Conservation (phyloP, 1,140 invertebrate genomes). For the Drosophila tani region DNA sequence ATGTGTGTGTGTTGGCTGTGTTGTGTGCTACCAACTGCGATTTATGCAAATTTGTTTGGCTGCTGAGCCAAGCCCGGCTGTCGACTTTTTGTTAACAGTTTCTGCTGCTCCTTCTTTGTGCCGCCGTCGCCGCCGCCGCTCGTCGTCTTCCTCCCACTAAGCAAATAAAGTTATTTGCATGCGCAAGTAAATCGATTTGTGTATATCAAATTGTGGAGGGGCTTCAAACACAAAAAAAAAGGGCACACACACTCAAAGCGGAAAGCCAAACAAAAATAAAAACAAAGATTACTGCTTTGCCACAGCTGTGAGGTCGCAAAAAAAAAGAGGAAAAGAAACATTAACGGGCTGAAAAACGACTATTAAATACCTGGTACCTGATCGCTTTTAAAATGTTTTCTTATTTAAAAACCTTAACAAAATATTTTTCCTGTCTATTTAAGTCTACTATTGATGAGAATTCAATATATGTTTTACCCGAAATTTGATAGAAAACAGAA, state of each 20-base stretch:
- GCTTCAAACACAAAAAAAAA: constrained; percentile 43
- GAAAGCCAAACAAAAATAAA: constrained; percentile 44
- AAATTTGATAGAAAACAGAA: neutral
- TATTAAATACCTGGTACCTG: neutral
- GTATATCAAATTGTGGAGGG: constrained; percentile 74
- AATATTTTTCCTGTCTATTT: neutral
- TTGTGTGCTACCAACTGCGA: constrained; percentile 70
- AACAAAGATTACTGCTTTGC: constrained; percentile 44
- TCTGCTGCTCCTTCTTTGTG: constrained; percentile 21
- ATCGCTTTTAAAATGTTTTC: neutral
- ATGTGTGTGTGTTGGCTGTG: constrained; percentile 45
- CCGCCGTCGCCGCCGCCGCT: neutral
- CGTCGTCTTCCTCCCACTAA: constrained; percentile 31
- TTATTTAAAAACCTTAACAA: neutral
- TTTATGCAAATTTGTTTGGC: constrained; percentile 81
- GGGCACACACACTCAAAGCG: constrained; percentile 14
- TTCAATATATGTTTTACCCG: too few relatives aligned
- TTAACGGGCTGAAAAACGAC: neutral
- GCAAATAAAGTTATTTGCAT: constrained; percentile 82
- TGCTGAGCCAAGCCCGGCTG: constrained; percentile 55
- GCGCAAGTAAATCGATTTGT: constrained; percentile 83
- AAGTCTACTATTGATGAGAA: neutral
- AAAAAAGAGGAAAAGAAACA: neutral
- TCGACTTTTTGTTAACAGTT: constrained; percentile 70
- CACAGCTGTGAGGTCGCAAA: constrained; percentile 44